Percentiles rank a stretch among this genome's conserved stretches.
These are phyloP conservation scores for Hofmannophila pseudospretella DNA, from an alignment of 2,888 invertebrate genomes.

Conservation along the genomic window DNA sequence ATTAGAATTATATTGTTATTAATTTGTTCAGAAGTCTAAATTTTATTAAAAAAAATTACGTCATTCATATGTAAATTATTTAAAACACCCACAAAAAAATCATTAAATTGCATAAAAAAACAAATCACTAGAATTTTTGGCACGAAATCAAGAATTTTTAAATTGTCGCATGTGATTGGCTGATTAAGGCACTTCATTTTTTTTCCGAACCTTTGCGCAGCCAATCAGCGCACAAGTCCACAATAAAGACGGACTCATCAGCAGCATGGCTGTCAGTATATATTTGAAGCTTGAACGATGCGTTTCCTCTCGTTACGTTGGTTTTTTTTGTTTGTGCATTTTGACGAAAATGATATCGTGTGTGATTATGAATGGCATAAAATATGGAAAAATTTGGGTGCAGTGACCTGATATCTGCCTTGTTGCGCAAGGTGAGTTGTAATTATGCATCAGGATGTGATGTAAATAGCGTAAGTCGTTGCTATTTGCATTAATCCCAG, in stretches of 20 bases:
- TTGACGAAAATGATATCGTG: constrained; percentile 74
- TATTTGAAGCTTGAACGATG: constrained; percentile 93
- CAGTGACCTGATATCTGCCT: constrained; percentile 64
- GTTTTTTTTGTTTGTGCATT: constrained; percentile 76
- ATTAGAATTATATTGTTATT: too few relatives aligned
- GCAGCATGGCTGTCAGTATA: constrained; percentile 98
- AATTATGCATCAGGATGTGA: constrained; percentile 11
- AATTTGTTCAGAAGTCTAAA: too few relatives aligned
- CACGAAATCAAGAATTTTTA: constrained; percentile 49
- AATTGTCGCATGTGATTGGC: constrained; percentile 53
- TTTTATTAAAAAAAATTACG: too few relatives aligned
- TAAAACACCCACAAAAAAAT: too few relatives aligned
- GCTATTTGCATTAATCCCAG: constrained; percentile 1
- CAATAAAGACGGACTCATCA: constrained; percentile 90
- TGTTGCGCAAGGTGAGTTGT: constrained; percentile 52
- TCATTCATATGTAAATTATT: too few relatives aligned
- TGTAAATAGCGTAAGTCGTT: neutral
- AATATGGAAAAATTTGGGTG: constrained; percentile 77
- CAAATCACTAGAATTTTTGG: too few relatives aligned
- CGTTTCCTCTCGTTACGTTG: constrained; percentile 87
- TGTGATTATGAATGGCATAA: constrained; percentile 70
- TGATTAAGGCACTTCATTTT: constrained; percentile 31
- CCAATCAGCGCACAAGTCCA: constrained; percentile 83
- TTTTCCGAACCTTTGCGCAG: constrained; percentile 48
- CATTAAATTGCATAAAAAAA: too few relatives aligned